phyloP scores from a whole-genome alignment of 2,797 vertebrate species.

The Chiloscyllium punctatum region DNA sequence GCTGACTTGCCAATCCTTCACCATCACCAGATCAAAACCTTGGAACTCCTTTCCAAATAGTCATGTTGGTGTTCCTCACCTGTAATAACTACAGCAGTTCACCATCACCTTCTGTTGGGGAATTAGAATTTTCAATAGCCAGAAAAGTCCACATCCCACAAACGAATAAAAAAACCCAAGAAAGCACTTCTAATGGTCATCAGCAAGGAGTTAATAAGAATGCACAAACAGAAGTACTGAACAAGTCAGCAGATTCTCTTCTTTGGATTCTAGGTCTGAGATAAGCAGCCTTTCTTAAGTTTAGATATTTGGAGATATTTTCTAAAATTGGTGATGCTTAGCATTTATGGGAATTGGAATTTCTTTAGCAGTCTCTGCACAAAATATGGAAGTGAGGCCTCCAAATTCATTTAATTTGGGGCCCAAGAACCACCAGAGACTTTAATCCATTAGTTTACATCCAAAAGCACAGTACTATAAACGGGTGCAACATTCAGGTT shows the following conservation, averaged over 20 bases:
- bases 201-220: neutral
- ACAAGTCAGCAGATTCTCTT: neutral
- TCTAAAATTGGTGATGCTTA: neutral
- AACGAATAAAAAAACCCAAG: neutral
- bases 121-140: too few relatives aligned
- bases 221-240: neutral
- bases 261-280: neutral
- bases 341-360: neutral
- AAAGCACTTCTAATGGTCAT: neutral
- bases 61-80: too few relatives aligned
- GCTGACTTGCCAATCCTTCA: too few relatives aligned
- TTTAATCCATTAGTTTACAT: neutral
- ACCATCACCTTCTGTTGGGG: too few relatives aligned
- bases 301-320: neutral
- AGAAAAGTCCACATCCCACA: too few relatives aligned
- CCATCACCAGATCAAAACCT: too few relatives aligned
- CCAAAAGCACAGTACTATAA: neutral
- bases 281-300: neutral
- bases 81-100: too few relatives aligned
- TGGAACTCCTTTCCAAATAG: too few relatives aligned
- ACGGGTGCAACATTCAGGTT: neutral
- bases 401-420: neutral
- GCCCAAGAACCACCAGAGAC: neutral
- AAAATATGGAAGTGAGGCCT: neutral
- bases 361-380: neutral